phyloP scores from a whole-genome alignment of 2,888 invertebrate genomes.

The Formica aserva region DNA sequence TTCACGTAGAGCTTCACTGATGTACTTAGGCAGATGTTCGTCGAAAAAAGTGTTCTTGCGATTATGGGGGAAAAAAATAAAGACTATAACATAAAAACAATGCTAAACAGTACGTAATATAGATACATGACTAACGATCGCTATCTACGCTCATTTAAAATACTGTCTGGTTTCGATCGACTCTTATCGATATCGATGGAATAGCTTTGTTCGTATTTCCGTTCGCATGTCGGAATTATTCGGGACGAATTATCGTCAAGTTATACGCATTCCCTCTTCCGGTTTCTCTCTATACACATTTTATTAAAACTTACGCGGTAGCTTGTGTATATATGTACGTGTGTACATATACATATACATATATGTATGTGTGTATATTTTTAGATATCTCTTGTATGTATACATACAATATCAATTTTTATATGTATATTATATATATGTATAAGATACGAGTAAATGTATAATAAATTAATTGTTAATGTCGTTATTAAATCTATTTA shows the following conservation, averaged over 20 bases:
- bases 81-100: neutral
- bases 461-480: constrained; percentile 79
- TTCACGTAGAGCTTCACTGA: neutral
- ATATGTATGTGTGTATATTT: constrained; percentile 59
- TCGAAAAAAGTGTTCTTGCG: neutral
- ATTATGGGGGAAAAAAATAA: neutral
- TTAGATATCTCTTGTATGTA: constrained; percentile 66
- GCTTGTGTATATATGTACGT: constrained; percentile 57
- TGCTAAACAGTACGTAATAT: constrained; percentile 45
- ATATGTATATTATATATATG: constrained; percentile 67
- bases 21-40: neutral
- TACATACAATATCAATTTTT: constrained; percentile 66
- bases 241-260: constrained; percentile 30
- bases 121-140: constrained; percentile 41
- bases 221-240: constrained; percentile 1
- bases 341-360: constrained; percentile 47
- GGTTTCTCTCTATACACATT: constrained; percentile 12
- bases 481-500: constrained; percentile 68
- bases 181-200: constrained; percentile 32
- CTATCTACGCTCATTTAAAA: constrained; percentile 78
- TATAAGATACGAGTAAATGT: constrained; percentile 77
- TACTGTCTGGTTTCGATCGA: constrained; percentile 78
- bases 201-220: constrained; percentile 25
- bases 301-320: constrained; percentile 48
- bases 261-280: constrained; percentile 13